Evolutionary conservation across 1,140 invertebrate species (phyloP), one percentile per base, ranked within the genome.

Genomic region (Papilio glaucus): DNA sequence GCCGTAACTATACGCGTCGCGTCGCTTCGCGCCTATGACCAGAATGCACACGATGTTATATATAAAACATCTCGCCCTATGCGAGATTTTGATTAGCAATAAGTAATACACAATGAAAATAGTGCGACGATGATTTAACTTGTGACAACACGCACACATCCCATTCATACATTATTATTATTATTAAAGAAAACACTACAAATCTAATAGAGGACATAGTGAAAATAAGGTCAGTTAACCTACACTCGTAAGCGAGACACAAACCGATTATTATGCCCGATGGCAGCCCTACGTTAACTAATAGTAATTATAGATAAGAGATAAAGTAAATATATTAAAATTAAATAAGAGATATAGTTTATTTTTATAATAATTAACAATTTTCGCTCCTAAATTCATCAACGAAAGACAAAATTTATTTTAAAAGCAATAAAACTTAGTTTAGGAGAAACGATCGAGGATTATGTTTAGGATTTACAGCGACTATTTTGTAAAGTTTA

Each of bases 401-500:
- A 89, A 88, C 82, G 79, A 76, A 85, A 90, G 88, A 89, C 80
- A 79, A 84, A 85, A 80, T 87, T 81, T 81, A 76, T 86, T 84
- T 88, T 84, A 86, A 88, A 57, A 85, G 76, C 72, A 88, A 85
- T 80, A 78, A 73, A 80, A 80, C 79, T 72, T 84, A 83, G 73
- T 85, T 84, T 65, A 79, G 80, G 72, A 74, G 82, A 90, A 86
- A 87, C 81, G 85, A 85, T 84, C 76, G 81, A 83, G 77, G 74
- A 78, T 83, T 84, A 84, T 81, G 77, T 82, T 82, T 87, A 91
- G 83, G 87, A 87, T 85, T 85, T 87, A 89, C 84, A 90, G 87
- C 86, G 89, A 90, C 90, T 91, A 89, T 92, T 90, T 88, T 80
- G 82, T 92, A 91, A 87, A 91, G 79, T 85, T 90, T 90, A 89